Evolutionary conservation across 2,113 vertebrate species (phyloP).

Genomic region (Hemiprocne comata): DNA sequence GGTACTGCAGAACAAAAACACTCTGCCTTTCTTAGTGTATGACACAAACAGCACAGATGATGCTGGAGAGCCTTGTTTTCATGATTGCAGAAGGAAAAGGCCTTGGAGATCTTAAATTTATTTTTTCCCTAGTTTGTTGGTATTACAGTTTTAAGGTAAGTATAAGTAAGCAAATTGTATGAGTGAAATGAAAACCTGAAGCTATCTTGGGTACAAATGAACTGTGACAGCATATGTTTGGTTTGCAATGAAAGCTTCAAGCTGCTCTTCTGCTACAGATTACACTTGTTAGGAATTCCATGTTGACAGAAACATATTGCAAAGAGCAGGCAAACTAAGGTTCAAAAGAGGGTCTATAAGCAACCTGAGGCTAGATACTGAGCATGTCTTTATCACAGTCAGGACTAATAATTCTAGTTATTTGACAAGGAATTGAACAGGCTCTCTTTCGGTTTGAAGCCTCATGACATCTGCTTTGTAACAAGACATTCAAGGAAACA

Average conservation of each 20-base stretch:
- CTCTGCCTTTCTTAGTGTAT: background rate
- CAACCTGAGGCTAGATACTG: background rate
- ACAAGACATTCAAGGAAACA: background rate
- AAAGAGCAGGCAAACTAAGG: background rate
- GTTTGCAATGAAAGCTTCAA: constrained; percentile 6
- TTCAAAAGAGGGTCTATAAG: constrained; percentile 15
- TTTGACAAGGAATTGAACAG: background rate
- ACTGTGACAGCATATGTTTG: background rate
- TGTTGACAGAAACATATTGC: constrained; percentile 16
- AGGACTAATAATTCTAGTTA: constrained; percentile 4
- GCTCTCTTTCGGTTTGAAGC: background rate
- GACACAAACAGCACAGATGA: background rate
- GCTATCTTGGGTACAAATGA: constrained; percentile 1
- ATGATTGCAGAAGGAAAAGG: background rate
- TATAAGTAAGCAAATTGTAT: background rate
- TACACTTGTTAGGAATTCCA: background rate
- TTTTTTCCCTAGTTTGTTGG: background rate
- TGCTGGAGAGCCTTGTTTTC: background rate
- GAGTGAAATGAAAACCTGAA: background rate
- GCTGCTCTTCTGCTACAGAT: background rate
- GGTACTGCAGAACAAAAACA: background rate
- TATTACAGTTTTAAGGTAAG: background rate
- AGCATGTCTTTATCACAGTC: background rate
- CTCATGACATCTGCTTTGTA: background rate
- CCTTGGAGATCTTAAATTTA: background rate